Evolutionary conservation across 2,113 vertebrate species (phyloP).

Genomic region (Urocynchramus pylzowi): DNA sequence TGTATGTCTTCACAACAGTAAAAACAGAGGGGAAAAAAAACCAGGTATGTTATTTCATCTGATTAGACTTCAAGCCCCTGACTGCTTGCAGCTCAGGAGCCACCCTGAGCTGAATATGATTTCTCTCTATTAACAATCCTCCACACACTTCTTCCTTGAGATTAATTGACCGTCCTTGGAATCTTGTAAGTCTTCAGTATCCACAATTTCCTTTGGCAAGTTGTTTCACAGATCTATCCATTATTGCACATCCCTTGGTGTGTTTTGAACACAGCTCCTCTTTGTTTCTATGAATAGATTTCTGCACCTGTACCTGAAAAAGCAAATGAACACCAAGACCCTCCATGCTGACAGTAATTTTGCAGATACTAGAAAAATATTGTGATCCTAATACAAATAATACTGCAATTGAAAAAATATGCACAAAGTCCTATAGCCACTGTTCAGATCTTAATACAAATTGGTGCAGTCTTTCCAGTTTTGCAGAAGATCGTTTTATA

Average conservation of each 20-base stretch:
- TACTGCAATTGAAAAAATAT: background rate
- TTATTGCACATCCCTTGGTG: background rate
- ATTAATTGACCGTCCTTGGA: background rate
- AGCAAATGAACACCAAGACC: background rate
- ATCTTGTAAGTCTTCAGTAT: background rate
- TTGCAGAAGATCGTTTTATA: too few species aligned
- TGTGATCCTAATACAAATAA: background rate
- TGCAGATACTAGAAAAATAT: background rate
- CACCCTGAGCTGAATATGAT: background rate
- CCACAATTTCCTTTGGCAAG: background rate
- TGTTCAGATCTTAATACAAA: background rate
- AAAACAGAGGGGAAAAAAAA: accelerated
- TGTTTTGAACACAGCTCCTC: background rate
- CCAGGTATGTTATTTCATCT: background rate
- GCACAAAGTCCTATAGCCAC: background rate
- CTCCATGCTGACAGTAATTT: background rate
- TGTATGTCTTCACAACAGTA: background rate
- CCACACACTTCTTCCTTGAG: background rate
- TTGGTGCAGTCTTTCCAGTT: background rate
- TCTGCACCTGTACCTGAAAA: background rate
- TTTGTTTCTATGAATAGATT: background rate
- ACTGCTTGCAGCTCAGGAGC: background rate
- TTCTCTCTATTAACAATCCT: background rate
- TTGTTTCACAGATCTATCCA: background rate
- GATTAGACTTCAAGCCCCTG: background rate